Conservation (phyloP, 2,888 invertebrate species). For the Ornithoptera alexandrae region DNA sequence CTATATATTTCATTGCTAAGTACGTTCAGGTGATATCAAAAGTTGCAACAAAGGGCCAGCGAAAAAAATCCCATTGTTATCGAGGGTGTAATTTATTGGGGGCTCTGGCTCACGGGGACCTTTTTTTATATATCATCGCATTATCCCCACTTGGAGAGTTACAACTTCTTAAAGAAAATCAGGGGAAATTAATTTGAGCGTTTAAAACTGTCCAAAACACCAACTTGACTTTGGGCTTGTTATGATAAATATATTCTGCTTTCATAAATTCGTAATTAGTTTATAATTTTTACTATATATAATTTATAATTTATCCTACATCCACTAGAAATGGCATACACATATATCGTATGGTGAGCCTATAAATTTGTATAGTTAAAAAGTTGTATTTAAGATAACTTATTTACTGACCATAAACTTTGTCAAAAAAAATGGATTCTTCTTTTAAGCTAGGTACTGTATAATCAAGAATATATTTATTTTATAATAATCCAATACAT, state of each 20-base stretch:
- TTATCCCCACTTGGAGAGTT: conserved; percentile 78
- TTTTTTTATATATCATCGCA: conserved; percentile 81
- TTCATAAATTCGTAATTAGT: too few species aligned
- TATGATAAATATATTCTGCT: conserved; percentile 60
- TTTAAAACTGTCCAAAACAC: conserved; percentile 76
- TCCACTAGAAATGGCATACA: too few species aligned
- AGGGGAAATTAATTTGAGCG: conserved; percentile 77
- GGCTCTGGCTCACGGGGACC: conserved; percentile 72
- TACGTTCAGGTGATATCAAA: conserved; percentile 78
- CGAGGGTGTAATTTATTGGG: conserved; percentile 80
- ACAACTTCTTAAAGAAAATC: conserved; percentile 80
- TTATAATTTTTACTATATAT: too few species aligned
- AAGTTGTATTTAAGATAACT: too few species aligned
- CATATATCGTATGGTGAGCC: too few species aligned
- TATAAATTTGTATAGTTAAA: too few species aligned
- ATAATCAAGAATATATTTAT: too few species aligned
- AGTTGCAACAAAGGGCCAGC: conserved; percentile 76
- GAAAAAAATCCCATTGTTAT: conserved; percentile 80
- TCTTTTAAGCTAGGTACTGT: too few species aligned
- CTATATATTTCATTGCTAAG: conserved; percentile 40
- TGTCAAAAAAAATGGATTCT: too few species aligned
- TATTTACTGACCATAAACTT: too few species aligned
- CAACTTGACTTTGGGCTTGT: conserved; percentile 62
- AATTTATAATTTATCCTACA: too few species aligned
- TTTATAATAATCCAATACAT: too few species aligned